Conservation (phyloP, 1,140 invertebrate genomes). For the Micrasema minimum region DNA sequence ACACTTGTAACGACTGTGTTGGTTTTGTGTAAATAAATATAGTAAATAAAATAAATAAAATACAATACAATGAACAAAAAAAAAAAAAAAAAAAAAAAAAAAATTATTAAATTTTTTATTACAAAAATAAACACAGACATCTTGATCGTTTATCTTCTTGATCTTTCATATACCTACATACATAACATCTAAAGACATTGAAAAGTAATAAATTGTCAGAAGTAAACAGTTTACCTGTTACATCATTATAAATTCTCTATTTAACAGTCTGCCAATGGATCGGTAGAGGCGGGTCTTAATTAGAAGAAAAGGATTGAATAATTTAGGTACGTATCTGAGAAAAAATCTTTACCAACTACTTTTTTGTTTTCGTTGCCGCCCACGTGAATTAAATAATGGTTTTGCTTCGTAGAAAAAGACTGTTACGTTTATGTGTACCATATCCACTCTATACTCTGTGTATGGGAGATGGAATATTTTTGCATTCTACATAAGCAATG, state of each 20-base stretch:
- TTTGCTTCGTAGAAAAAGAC: neutral
- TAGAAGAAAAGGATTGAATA: slow-evolving; percentile 19
- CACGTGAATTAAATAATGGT: neutral
- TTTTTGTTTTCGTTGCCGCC: neutral
- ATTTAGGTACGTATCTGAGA: slow-evolving; percentile 6
- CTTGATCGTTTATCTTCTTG: too few relatives aligned
- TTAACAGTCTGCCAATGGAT: neutral
- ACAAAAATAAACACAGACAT: too few relatives aligned
- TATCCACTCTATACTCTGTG: neutral
- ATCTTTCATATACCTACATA: too few relatives aligned
- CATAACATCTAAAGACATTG: too few relatives aligned
- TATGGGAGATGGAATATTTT: neutral
- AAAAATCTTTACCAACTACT: slow-evolving; percentile 10
- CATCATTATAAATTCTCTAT: slow-evolving; percentile 15
- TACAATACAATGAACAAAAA: too few relatives aligned
- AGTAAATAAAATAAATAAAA: too few relatives aligned
- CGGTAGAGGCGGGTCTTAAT: slow-evolving; percentile 17
- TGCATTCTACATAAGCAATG: neutral
- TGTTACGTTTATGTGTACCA: neutral
- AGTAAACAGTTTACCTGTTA: slow-evolving; percentile 25
- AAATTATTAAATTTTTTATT: too few relatives aligned
- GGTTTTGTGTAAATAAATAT: too few relatives aligned
- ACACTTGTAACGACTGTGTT: too few relatives aligned
- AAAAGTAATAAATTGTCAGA: slow-evolving; percentile 9
- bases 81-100: too few relatives aligned